These are phyloP conservation scores for Cryptops parisi DNA, from an alignment of 2,888 invertebrate genomes.

Conservation along the genomic window DNA sequence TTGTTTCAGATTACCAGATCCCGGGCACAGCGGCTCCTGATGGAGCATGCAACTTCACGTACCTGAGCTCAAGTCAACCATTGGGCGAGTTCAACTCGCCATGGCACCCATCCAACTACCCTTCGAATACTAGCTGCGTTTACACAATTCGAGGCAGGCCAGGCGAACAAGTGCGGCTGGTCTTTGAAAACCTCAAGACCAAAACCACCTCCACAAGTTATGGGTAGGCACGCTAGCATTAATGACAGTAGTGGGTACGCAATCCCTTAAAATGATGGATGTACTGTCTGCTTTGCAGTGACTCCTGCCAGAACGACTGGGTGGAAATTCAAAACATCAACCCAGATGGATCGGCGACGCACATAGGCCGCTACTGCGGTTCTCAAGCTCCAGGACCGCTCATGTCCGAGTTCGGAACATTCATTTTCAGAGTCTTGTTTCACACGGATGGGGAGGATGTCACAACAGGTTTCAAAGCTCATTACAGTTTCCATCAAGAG, in stretches of 20 bases:
- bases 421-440: constrained; percentile 72
- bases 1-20: constrained; percentile 69
- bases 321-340: constrained; percentile 83
- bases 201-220: too few species aligned
- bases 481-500: constrained; percentile 80
- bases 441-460: constrained; percentile 76
- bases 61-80: constrained; percentile 71
- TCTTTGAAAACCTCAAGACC: constrained; percentile 83
- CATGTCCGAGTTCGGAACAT: constrained; percentile 76
- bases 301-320: constrained; percentile 82
- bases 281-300: too few species aligned
- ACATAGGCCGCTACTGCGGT: constrained; percentile 85
- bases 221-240: too few species aligned
- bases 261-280: too few species aligned
- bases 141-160: constrained; percentile 64
- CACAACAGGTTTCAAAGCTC: constrained; percentile 89
- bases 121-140: constrained; percentile 85
- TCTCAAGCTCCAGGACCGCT: constrained; percentile 85
- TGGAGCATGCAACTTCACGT: constrained; percentile 78
- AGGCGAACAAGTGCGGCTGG: constrained; percentile 76
- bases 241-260: too few species aligned
- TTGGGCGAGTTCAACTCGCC: constrained; percentile 90
- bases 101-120: constrained; percentile 91
- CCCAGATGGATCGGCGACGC: constrained; percentile 61
- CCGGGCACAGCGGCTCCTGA: constrained; percentile 87